A percentile compares a stretch with the other conserved stretches of the same genome.
These are phyloP conservation scores for Diploscapter pachys DNA, from an alignment of 1,140 invertebrate genomes.

Conservation along the genomic window DNA sequence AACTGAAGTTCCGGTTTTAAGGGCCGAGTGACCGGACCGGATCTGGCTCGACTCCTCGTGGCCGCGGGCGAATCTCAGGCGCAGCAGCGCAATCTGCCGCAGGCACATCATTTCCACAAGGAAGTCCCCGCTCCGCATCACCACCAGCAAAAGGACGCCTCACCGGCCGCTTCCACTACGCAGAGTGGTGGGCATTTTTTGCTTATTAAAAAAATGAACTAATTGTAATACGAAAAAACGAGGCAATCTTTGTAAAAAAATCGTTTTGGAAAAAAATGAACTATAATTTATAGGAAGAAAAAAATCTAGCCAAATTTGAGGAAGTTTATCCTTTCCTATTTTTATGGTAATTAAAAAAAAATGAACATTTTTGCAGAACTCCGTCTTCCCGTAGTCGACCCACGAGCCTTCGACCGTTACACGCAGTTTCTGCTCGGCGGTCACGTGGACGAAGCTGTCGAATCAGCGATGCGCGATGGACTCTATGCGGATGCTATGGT, in stretches of 20 bases:
- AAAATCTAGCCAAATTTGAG: not conserved
- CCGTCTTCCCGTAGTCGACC: not conserved
- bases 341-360: slow-evolving; percentile 2
- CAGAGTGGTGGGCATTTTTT: too few relatives aligned
- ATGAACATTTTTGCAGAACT: slow-evolving; percentile 3
- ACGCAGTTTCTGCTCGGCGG: slow-evolving; percentile 23
- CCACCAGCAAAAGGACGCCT: not conserved
- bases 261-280: not conserved
- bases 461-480: slow-evolving; percentile 24
- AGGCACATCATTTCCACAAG: slow-evolving; percentile 10
- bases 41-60: slow-evolving; percentile 25
- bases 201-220: too few relatives aligned
- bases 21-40: slow-evolving; percentile 24
- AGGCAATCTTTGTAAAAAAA: not conserved
- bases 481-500: slow-evolving; percentile 29
- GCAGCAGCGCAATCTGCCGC: slow-evolving; percentile 4
- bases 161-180: not conserved
- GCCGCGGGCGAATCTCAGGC: not conserved
- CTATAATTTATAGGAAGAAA: not conserved
- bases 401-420: slow-evolving; percentile 19
- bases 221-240: not conserved
- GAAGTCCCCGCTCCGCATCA: not conserved
- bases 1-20: not conserved
- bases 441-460: slow-evolving; percentile 29
- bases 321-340: too few relatives aligned